Evolutionary conservation across 2,888 invertebrate genomes (phyloP), one percentile per base, ranked within the genome.

Genomic region (Leucania comma): DNA sequence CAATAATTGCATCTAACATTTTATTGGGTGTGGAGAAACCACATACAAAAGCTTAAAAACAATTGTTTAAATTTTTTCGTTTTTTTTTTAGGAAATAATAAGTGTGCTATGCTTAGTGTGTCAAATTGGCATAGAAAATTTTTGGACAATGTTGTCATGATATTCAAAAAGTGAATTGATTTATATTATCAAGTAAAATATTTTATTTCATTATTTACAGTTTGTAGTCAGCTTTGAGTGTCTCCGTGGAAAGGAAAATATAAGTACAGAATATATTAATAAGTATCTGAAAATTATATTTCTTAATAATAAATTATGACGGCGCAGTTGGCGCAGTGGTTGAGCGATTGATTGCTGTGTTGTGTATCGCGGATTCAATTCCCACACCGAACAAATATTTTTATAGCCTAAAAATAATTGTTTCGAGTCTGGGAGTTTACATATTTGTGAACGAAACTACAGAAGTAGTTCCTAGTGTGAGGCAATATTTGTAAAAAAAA

Each of bases 1-100:
- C 42, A 78, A 63, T 68, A 51, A 68, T 70, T 72, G 64, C 56
- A 71, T 77, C 75, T 51, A 61, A 59, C 22, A 59, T 81, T 83
- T 64, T 81, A 81, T 85, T 83, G 72, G 76, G 63, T 68, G 69
- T 80, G 65, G 60, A 84, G 69, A 78, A 75, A 80, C 75, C 81
- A 67, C 82, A 80, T 17, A 84, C 81, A 81, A 84, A 67, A 42
- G 72, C 22, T 12, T 59, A 66, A 32, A 68, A 57, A 42, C 10
- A 68, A 60, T 68, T 68, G 61, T 73, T 54, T 26, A 22, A 6
- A 42, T 14, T 42, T 53, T 75, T 71, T 68, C 6, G 42, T 42
- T 51, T 48, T 53, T 29, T 29, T 29, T 83, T 76, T 69, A 32
- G 8, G 17, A 20, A 62, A 68, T 24, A 72, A 58, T 72, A 66